Conservation (phyloP, 2,113 vertebrate species). For the Marmota flaviventris region DNA sequence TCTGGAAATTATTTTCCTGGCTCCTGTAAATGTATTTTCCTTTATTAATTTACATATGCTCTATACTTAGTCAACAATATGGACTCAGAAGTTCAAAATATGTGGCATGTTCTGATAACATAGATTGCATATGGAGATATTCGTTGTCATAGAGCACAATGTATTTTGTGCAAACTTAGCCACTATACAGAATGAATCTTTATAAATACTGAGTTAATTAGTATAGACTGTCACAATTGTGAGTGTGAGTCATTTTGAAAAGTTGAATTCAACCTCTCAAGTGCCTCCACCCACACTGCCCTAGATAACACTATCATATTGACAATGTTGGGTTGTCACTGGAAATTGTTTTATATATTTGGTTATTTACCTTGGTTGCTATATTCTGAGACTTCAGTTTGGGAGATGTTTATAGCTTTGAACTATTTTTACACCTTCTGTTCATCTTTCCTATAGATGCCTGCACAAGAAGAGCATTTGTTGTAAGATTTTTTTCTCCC, state of each 20-base stretch:
- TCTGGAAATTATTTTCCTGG: not conserved
- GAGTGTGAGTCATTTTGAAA: not conserved
- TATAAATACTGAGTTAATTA: not conserved
- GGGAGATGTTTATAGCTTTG: conserved; percentile 62
- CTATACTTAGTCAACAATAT: not conserved
- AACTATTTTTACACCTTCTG: conserved; percentile 69
- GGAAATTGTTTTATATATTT: conserved; percentile 61
- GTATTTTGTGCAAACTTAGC: not conserved
- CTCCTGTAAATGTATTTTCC: not conserved
- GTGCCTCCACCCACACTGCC: not conserved
- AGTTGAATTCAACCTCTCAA: not conserved
- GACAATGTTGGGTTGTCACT: conserved; percentile 56
- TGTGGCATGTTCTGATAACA: not conserved
- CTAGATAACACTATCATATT: conserved; percentile 12
- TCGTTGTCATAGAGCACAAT: not conserved
- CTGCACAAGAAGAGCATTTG: conserved; percentile 58
- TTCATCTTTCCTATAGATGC: conserved; percentile 25
- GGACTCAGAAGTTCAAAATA: not conserved
- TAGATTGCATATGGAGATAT: not conserved
- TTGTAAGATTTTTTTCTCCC: conserved; percentile 64
- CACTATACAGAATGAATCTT: not conserved
- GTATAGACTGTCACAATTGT: conserved; percentile 3
- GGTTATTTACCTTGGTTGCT: conserved; percentile 58
- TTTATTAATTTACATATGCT: not conserved
- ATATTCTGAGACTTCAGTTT: conserved; percentile 30